Evolutionary conservation across 2,113 vertebrate genomes (phyloP).

Genomic region (Perognathus longimembris): DNA sequence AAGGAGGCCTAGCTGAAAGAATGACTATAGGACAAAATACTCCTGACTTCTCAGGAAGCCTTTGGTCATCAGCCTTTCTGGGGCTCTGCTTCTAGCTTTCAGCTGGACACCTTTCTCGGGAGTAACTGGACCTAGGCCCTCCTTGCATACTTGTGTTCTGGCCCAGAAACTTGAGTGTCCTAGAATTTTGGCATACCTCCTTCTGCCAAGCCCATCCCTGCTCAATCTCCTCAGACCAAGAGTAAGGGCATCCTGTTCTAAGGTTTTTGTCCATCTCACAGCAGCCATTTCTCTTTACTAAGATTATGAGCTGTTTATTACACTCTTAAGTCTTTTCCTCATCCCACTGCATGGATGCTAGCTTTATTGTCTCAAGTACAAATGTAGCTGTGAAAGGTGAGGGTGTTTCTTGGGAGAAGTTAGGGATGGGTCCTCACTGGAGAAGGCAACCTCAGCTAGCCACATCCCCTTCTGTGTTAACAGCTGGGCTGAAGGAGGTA

Average conservation of each 20-base stretch:
- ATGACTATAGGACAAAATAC: background rate
- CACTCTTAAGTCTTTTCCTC: constrained; percentile 61
- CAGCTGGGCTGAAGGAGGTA: background rate
- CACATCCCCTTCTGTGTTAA: background rate
- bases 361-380: constrained; percentile 56
- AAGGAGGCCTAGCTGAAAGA: background rate
- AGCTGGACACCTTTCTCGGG: too few relatives aligned
- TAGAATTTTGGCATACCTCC: background rate
- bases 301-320: constrained; percentile 61
- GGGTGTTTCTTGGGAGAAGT: background rate
- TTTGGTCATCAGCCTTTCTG: background rate
- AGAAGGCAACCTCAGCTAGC: background rate
- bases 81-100: background rate
- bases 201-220: background rate
- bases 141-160: background rate
- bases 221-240: background rate
- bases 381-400: constrained; percentile 53
- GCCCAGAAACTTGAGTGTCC: background rate
- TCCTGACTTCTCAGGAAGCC: background rate
- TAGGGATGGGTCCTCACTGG: background rate
- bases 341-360: background rate
- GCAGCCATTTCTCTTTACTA: background rate
- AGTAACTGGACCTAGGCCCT: background rate
- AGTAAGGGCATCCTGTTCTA: background rate
- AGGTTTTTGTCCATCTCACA: background rate